Evolutionary conservation across 2,888 invertebrate species (phyloP), one percentile per base, ranked within the genome.

Genomic region (Sarcophaga caerulescens): DNA sequence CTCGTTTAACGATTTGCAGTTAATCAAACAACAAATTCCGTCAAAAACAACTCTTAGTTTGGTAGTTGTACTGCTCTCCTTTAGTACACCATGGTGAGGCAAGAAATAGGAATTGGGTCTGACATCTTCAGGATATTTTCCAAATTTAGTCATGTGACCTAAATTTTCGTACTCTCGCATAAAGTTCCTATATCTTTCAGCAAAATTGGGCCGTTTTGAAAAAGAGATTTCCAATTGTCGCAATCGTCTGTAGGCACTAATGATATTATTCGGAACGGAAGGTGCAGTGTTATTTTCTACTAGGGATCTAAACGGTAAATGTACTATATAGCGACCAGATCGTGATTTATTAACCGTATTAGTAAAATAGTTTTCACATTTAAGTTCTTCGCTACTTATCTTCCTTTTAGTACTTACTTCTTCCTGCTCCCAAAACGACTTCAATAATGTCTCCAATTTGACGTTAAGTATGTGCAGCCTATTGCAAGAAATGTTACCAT

Each of bases 241-340:
- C n/a, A 84, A 47, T 3, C 80, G 57, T 59, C 69, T 80, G 17
- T 68, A 44, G n/a, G 80, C 80, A n/a, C 60, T 70, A 12, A 52
- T 17, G 12, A 66, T 14, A 60, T 70, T 80, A 14, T 63, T 66
- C 12, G 57, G 14, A n/a, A 84, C 11, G 45, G 1, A 35, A 10
- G 74, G 69, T 19, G 14, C 3, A n/a, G 14, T 14, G 6, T 45
- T 23, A 52, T 62, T 21, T 6, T 45, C 4, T 6, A 77, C n/a
- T 17, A 66, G 5, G n/a, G 76, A 71, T 73, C 68, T 80, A 66
- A 84, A 76, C 47, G 81, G 76, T 10, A 76, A 75, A n/a, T 73
- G 21, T 35, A 80, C 78, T 35, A 81, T 57, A 63, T 80, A 84
- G 21, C 76, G 66, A 4, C 70, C 85, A 63, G 81, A 19, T 63